Evolutionary conservation across 2,797 vertebrate species (phyloP).

Genomic region (Ctenopoma kingsleyae): DNA sequence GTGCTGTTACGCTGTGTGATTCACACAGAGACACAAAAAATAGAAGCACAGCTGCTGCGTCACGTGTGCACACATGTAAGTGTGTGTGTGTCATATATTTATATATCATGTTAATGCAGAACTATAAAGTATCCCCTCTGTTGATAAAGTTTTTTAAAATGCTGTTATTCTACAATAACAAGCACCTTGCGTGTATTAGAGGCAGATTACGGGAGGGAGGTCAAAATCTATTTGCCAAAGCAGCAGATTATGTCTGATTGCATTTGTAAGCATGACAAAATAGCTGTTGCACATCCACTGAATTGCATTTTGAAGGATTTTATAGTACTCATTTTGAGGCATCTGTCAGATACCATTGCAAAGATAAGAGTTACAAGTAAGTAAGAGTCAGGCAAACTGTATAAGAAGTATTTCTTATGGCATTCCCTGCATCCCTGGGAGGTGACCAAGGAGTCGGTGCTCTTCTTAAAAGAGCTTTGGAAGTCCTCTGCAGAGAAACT

Average conservation of each 20-base stretch:
- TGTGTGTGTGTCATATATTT: slow-evolving; percentile 27
- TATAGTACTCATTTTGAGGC: slow-evolving; percentile 13
- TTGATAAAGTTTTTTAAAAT: not conserved
- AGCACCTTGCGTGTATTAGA: not conserved
- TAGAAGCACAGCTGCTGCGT: slow-evolving; percentile 75
- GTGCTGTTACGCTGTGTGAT: slow-evolving; percentile 53
- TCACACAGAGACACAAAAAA: slow-evolving; percentile 67
- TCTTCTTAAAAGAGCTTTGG: too few relatives aligned
- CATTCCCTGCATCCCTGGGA: too few relatives aligned
- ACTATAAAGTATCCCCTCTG: not conserved
- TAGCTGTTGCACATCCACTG: not conserved
- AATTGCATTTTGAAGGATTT: slow-evolving; percentile 8
- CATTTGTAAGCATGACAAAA: slow-evolving; percentile 5
- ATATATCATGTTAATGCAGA: slow-evolving; percentile 6
- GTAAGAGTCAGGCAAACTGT: too few relatives aligned
- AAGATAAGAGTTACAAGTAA: too few relatives aligned
- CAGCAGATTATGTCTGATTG: slow-evolving; percentile 12
- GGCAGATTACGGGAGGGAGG: not conserved
- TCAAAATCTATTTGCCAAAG: slow-evolving; percentile 6
- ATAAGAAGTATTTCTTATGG: too few relatives aligned
- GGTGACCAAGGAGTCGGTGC: too few relatives aligned
- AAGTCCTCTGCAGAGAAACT: too few relatives aligned
- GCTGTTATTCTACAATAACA: not conserved
- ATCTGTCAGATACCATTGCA: not conserved
- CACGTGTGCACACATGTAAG: not conserved